These are phyloP conservation scores for Cygnus atratus DNA, from an alignment of 2,113 vertebrate genomes.

Conservation along the genomic window DNA sequence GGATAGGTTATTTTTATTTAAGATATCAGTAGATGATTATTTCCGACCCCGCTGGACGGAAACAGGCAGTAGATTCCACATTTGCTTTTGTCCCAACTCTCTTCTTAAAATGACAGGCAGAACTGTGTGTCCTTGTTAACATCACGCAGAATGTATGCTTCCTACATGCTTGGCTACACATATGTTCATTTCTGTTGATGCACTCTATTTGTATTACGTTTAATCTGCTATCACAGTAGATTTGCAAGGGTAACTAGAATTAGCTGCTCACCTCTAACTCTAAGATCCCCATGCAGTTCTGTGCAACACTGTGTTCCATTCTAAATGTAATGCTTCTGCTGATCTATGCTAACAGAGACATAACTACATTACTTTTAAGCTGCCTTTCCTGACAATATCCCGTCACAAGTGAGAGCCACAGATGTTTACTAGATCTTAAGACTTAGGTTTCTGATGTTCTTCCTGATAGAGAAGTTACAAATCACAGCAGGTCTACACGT, in stretches of 20 bases:
- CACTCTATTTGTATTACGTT: background rate
- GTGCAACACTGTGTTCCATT: background rate
- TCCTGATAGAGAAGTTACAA: background rate
- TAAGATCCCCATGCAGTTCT: background rate
- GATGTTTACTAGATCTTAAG: background rate
- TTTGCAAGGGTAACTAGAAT: background rate
- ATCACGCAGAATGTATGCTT: rapidly evolving
- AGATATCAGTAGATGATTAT: background rate
- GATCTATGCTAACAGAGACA: background rate
- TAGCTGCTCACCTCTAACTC: background rate
- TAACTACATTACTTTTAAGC: background rate
- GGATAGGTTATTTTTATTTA: background rate
- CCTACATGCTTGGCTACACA: background rate
- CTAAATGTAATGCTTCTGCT: background rate
- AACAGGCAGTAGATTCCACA: background rate
- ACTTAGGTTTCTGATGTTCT: background rate
- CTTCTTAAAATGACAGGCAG: background rate
- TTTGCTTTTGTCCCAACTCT: background rate
- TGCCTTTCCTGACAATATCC: background rate
- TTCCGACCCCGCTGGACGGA: background rate
- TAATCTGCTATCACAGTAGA: background rate
- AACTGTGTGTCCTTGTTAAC: rapidly evolving
- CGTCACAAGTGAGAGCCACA: background rate
- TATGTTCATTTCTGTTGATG: background rate
- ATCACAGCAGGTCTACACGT: background rate